These are phyloP conservation scores for Rotaria macrura DNA, from an alignment of 2,888 invertebrate genomes.

Conservation along the genomic window DNA sequence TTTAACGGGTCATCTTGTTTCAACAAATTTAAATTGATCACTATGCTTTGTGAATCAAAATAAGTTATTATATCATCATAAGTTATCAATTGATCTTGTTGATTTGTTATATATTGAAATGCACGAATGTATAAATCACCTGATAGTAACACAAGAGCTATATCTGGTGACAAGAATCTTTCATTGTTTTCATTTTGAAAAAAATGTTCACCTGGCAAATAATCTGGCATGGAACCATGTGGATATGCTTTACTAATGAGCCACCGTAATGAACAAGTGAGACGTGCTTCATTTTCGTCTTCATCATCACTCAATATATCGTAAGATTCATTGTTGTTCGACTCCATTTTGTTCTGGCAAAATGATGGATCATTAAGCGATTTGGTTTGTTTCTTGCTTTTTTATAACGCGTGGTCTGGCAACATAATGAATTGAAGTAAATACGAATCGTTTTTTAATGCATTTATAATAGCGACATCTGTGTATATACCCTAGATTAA, in stretches of 20 bases:
- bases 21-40: neutral
- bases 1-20: neutral
- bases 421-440: neutral
- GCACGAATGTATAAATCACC: constrained; percentile 1
- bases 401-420: neutral
- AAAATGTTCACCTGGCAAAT: constrained; percentile 10
- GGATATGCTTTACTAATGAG: constrained; percentile 23
- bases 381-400: neutral
- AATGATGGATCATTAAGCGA: neutral
- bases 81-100: neutral
- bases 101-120: neutral
- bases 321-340: neutral
- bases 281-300: constrained; percentile 1
- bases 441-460: neutral
- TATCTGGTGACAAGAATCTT: neutral
- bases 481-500: neutral
- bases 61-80: neutral
- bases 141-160: constrained; percentile 3
- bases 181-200: neutral
- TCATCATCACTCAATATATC: neutral
- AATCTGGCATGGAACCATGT: neutral
- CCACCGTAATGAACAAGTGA: constrained; percentile 30
- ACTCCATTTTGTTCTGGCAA: neutral
- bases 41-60: neutral
- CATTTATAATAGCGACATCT: neutral